Evolutionary conservation across 2,113 vertebrate genomes (phyloP), one percentile per base, ranked within the genome.

Genomic region (Falco punctatus): DNA sequence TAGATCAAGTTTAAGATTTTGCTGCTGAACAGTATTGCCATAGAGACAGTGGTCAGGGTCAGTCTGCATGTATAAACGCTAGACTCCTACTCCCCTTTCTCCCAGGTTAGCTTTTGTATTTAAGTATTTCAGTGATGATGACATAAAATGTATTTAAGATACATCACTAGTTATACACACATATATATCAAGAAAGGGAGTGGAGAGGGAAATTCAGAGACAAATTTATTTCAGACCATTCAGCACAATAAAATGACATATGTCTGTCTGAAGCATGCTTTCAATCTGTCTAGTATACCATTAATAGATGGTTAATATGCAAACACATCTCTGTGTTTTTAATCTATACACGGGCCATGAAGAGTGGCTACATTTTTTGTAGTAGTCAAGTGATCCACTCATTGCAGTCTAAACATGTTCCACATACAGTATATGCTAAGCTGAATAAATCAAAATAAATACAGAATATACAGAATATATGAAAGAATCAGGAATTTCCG

Each of bases 391-490:
- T 52, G 30, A 67, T 86, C 59, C 78, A 46, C 30, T 77, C 26
- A 15, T 35, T 75, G 49, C 49, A 86, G 28, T 69, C 58, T 67
- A 55, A 69, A 79, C 10, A 2, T 52, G 48, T 9, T 86, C 32
- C 58, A 74, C 44, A 35, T 32, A 32, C 27, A 44, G 11, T 35
- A 33, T 54, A 24, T 73, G 80, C 17, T 66, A 48, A 62, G 40
- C 57, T 81, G n/a, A 90, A 91, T 90, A 82, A 90, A 85, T 90
- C 40, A 85, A 79, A 91, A 84, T 16, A 87, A 95, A 91, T 71
- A 81, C 27, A 61, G 44, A 75, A 79, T 49, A 30, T 67, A 24
- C 27, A 61, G 44, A 75, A 79, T 49, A 30, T 67, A 24, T 49
- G 79, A 90, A 48, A 84, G 24, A 92, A 86, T 52, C 3, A 33